phyloP scores from a whole-genome alignment of 2,113 vertebrate genomes.

The Anguilla japonica region DNA sequence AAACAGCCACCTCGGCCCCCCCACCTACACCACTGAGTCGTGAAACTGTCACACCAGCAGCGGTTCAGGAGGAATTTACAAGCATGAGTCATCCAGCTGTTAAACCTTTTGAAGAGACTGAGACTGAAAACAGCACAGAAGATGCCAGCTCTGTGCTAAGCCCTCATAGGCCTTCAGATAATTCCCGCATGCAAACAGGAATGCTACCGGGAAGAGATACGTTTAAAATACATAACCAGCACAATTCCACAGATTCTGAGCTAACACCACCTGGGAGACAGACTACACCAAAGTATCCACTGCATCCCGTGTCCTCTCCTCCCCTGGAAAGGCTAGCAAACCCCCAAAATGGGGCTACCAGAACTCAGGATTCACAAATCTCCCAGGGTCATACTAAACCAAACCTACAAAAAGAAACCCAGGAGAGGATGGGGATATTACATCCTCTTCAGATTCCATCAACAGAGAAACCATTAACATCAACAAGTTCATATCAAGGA shows the following conservation, averaged over 20 bases:
- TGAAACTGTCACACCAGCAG: conserved; percentile 20
- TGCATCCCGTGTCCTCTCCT: conserved; percentile 29
- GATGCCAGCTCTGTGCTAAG: conserved; percentile 14
- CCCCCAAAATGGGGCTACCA: conserved; percentile 4
- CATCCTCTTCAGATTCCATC: conserved; percentile 24
- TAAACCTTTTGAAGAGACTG: conserved; percentile 29
- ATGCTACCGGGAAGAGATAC: conserved; percentile 25
- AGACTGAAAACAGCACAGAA: conserved; percentile 17
- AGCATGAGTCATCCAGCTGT: conserved; percentile 32
- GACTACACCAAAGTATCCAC: conserved; percentile 20
- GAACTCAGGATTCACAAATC: conserved; percentile 31
- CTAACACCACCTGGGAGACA: conserved; percentile 25
- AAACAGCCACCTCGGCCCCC: conserved; percentile 3
- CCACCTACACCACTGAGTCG: not conserved
- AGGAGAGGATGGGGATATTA: conserved; percentile 18
- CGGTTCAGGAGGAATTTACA: conserved; percentile 32
- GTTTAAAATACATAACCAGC: conserved; percentile 26
- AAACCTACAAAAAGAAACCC: conserved; percentile 18
- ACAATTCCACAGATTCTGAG: conserved; percentile 16
- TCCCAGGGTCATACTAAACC: conserved; percentile 7
- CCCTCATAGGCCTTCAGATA: conserved; percentile 20
- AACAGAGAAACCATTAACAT: conserved; percentile 16
- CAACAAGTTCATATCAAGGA: conserved; percentile 41
- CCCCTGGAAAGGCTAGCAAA: conserved; percentile 2
- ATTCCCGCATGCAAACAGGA: conserved; percentile 10